Evolutionary conservation across 2,113 vertebrate genomes (phyloP), one percentile per base, ranked within the genome.

Genomic region (Hypomesus transpacificus): DNA sequence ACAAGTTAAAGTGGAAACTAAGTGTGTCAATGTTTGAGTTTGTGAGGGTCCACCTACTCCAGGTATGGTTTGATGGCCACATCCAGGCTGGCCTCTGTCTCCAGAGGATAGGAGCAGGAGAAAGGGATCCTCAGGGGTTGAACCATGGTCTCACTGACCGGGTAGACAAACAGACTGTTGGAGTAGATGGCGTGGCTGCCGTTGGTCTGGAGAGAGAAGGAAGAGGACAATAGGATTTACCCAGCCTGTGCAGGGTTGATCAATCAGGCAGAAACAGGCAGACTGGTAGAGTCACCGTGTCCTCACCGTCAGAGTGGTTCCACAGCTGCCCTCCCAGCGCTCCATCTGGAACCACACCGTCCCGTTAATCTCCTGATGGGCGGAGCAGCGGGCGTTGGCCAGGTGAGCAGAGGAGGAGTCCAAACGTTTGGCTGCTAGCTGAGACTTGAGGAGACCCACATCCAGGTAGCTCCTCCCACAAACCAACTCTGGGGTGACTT

Each of bases 91-190:
- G 57, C 53, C 16, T 68, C 22, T 2, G 53, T 39, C 14, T 75
- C 65, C 65, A 81, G 75, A 21, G 75, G 65, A 39, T 71, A 81
- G 26, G 71, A 34, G 24, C 79, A 81, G 75, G 79, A 75, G 54
- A 81, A 81, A 5, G 75, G 75, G 9, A 75, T 69, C 0, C 59
- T 72, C 18, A 69, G 46, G 4, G 79, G 79, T 13, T 65, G 46
- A 3, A 59, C 16, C 9, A 75, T 75, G 8, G 34, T 54, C 13
- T 20, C 50, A 21, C 56, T 68, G 14, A 52, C 26, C n/a, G 71
- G 71, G 59, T 77, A 81, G 4, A 81, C 34, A 56, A 75, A 77
- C 57, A 81, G 54, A 21, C 68, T 75, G 66, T 77, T 81, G 68
- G 79, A 81, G 69, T 61, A 75, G 34, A 69, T 54, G 1, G 60